A percentile compares a stretch with the other conserved stretches of the same genome.
phyloP scores from a whole-genome alignment of 2,888 invertebrate species.

The Terebella lapidaria region DNA sequence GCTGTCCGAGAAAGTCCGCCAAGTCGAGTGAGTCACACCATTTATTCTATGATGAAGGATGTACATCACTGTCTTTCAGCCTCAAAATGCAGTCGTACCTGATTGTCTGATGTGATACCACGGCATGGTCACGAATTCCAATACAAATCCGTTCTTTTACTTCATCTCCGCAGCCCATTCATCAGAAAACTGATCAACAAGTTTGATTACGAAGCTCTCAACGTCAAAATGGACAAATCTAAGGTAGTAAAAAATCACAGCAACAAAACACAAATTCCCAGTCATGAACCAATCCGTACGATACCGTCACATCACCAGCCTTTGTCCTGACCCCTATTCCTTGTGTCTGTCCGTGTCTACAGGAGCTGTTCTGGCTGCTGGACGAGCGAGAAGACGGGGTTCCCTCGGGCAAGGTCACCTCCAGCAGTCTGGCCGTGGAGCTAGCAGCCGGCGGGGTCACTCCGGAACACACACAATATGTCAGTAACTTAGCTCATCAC shows the following conservation, averaged over 20 bases:
- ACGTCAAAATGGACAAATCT: conserved; percentile 48
- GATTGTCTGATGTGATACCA: neutral
- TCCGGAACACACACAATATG: conserved; percentile 40
- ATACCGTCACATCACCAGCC: too few species aligned
- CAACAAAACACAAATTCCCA: neutral
- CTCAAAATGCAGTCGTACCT: too few species aligned
- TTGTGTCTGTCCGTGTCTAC: too few species aligned
- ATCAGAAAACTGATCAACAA: conserved; percentile 48
- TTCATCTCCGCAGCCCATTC: conserved; percentile 40
- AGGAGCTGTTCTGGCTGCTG: conserved; percentile 48
- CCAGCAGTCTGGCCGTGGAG: conserved; percentile 41
- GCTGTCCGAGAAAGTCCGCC: conserved; percentile 49
- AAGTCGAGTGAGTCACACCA: conserved; percentile 46
- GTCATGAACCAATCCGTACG: too few species aligned
- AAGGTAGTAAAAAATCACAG: conserved; percentile 46
- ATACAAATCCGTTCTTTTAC: neutral
- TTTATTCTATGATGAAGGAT: too few species aligned
- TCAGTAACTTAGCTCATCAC: conserved; percentile 26
- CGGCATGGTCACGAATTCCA: too few species aligned
- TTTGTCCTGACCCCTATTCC: too few species aligned
- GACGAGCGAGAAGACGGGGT: conserved; percentile 31
- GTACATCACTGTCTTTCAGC: too few species aligned
- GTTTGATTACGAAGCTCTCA: conserved; percentile 48
- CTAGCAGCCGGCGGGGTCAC: conserved; percentile 48
- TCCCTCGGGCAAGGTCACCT: conserved; percentile 34